Evolutionary conservation across 2,888 invertebrate genomes (phyloP).

Genomic region (Drepanosiphum platanoidis): DNA sequence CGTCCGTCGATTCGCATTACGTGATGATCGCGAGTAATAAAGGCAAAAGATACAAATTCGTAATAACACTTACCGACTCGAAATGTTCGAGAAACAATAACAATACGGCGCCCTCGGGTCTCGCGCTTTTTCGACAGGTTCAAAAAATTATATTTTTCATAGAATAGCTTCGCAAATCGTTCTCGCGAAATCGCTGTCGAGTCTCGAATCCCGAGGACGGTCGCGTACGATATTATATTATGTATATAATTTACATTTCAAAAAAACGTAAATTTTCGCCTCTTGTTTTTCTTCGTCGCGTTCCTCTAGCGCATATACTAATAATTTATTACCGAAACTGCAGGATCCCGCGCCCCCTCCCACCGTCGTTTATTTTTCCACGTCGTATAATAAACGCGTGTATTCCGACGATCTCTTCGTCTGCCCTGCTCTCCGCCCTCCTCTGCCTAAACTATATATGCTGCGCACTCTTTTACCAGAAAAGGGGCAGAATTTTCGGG

Average conservation of each 20-base stretch:
- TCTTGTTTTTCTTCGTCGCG: neutral
- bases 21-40: too few relatives aligned
- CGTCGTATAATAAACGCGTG: conserved; percentile 5
- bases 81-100: too few relatives aligned
- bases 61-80: too few relatives aligned
- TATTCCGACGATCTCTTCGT: neutral
- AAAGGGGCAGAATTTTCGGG: conserved; percentile 32
- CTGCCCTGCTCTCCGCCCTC: neutral
- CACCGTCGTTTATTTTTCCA: conserved; percentile 17
- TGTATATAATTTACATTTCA: conserved; percentile 15
- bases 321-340: conserved; percentile 9
- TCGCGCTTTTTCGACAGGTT: too few relatives aligned
- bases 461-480: neutral
- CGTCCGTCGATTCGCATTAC: too few relatives aligned
- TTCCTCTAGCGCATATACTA: neutral
- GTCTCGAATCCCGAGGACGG: too few relatives aligned
- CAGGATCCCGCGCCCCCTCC: neutral
- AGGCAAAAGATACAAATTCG: too few relatives aligned
- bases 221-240: too few relatives aligned
- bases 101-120: too few relatives aligned
- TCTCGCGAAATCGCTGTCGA: too few relatives aligned
- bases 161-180: too few relatives aligned
- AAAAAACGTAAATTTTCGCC: neutral
- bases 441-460: neutral
- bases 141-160: too few relatives aligned